Conservation (phyloP, 2,113 vertebrate genomes). For the Phainopepla nitens region DNA sequence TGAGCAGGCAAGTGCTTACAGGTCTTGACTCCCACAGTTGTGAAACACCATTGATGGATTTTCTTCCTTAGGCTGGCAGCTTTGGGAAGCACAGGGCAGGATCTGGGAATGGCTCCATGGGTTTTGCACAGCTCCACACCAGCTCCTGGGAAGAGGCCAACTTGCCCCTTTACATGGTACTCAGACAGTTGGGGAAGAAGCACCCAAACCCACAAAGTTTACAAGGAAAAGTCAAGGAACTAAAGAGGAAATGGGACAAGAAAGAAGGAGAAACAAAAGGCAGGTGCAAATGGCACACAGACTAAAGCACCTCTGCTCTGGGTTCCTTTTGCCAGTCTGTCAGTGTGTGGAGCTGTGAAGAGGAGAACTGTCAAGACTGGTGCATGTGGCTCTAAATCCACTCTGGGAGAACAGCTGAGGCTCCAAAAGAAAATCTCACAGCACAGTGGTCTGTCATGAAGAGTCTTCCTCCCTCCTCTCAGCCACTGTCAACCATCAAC, state of each 20-base stretch:
- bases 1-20: not conserved
- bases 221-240: not conserved
- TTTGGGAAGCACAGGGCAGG: not conserved
- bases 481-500: not conserved
- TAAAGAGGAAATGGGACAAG: not conserved
- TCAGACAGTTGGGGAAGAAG: not conserved
- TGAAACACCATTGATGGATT: not conserved
- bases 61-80: not conserved
- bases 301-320: not conserved
- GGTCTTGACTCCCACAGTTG: not conserved
- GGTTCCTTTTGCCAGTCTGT: not conserved
- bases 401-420: not conserved
- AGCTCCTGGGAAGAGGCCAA: not conserved
- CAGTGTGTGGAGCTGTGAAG: not conserved
- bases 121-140: not conserved
- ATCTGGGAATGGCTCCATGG: fast-evolving
- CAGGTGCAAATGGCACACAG: not conserved
- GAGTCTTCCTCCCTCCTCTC: not conserved
- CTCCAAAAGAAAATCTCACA: not conserved
- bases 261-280: not conserved
- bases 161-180: fast-evolving
- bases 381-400: not conserved
- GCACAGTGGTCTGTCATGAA: not conserved
- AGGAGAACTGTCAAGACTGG: not conserved
- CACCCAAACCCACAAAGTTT: not conserved